A percentile compares a stretch with the other conserved stretches of the same genome.
These are phyloP conservation scores for Amblyjoppa proteus DNA, from an alignment of 2,888 invertebrate genomes.

Conservation along the genomic window DNA sequence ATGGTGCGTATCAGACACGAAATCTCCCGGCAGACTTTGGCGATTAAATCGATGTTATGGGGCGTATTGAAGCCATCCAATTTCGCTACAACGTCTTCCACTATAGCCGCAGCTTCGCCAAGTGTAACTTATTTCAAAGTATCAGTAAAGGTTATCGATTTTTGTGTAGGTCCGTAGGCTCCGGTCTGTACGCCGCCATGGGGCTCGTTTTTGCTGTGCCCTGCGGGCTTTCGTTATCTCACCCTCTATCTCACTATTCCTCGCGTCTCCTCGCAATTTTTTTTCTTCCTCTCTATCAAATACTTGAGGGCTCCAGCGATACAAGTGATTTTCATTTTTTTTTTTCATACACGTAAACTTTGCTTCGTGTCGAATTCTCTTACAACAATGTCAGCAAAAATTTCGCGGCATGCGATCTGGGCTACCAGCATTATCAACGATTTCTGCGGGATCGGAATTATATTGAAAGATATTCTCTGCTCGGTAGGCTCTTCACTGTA, in stretches of 20 bases:
- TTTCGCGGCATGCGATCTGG: slow-evolving; percentile 10
- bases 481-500: neutral
- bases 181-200: slow-evolving; percentile 3
- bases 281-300: neutral
- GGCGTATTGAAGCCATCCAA: slow-evolving; percentile 38
- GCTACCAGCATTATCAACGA: slow-evolving; percentile 8
- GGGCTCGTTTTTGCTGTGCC: neutral
- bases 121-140: slow-evolving; percentile 46
- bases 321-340: slow-evolving; percentile 19
- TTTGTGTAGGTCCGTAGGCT: slow-evolving; percentile 24
- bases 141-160: slow-evolving; percentile 63
- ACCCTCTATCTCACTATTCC: neutral
- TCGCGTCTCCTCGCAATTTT: neutral
- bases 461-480: slow-evolving; percentile 5
- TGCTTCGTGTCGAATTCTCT: slow-evolving; percentile 16
- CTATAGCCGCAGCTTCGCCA: slow-evolving; percentile 18
- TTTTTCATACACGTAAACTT: neutral
- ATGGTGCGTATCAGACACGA: slow-evolving; percentile 4
- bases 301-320: neutral
- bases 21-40: slow-evolving; percentile 5
- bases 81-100: slow-evolving; percentile 30
- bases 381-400: slow-evolving; percentile 27
- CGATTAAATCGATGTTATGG: slow-evolving; percentile 36
- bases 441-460: neutral
- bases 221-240: slow-evolving; percentile 3